Evolutionary conservation across 2,113 vertebrate genomes (phyloP).

Genomic region (Grallaria varia): DNA sequence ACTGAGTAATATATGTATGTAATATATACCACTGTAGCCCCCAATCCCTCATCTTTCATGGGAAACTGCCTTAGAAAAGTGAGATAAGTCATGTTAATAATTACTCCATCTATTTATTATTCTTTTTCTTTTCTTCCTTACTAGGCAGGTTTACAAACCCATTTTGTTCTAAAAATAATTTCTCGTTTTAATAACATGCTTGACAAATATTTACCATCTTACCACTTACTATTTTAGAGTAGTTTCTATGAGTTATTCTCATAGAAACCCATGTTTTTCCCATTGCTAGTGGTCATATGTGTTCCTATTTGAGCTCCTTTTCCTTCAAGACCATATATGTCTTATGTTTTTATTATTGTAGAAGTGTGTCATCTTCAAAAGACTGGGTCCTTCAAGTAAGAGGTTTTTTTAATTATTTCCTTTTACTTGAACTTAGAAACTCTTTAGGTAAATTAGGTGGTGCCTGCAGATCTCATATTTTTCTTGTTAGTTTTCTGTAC

Average conservation of each 20-base stretch:
- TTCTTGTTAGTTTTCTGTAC: not conserved
- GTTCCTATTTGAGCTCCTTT: not conserved
- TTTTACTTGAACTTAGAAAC: not conserved
- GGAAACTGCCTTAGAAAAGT: not conserved
- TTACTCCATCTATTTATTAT: not conserved
- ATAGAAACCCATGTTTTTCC: not conserved
- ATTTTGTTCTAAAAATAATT: not conserved
- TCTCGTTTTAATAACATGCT: not conserved
- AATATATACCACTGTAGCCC: not conserved
- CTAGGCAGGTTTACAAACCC: not conserved
- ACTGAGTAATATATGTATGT: not conserved
- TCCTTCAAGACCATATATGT: not conserved
- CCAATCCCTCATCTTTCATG: not conserved
- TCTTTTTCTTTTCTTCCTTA: not conserved
- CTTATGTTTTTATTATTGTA: not conserved
- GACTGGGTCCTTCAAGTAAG: not conserved
- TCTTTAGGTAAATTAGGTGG: not conserved
- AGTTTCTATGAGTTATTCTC: not conserved
- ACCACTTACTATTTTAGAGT: not conserved
- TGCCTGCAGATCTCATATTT: not conserved
- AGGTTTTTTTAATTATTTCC: not conserved
- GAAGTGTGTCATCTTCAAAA: not conserved
- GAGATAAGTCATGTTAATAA: not conserved
- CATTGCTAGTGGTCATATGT: not conserved
- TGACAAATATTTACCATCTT: not conserved